phyloP scores from a whole-genome alignment of 2,797 vertebrate genomes.

The Halcyon smyrnensis region DNA sequence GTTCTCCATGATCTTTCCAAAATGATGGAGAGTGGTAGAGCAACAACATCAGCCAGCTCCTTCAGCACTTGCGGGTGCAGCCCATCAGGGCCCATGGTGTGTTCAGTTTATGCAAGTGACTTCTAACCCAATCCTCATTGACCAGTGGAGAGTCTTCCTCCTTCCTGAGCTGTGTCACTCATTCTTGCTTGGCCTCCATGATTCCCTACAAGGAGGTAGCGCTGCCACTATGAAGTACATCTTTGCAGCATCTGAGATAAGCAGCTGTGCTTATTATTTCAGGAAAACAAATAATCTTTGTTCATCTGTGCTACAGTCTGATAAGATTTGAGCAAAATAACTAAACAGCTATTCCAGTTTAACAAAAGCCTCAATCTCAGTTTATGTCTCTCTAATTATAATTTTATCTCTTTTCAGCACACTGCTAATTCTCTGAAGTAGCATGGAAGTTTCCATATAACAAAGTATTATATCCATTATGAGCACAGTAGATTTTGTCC shows the following conservation, averaged over 20 bases:
- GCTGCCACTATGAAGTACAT: rapidly evolving
- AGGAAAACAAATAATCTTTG: background rate
- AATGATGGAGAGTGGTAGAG: too few relatives aligned
- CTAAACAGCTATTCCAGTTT: background rate
- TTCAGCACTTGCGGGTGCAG: too few relatives aligned
- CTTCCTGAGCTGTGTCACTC: background rate
- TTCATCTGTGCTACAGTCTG: background rate
- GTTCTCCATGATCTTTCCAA: too few relatives aligned
- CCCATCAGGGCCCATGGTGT: too few relatives aligned
- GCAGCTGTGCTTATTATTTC: background rate
- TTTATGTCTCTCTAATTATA: background rate
- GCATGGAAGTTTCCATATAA: background rate
- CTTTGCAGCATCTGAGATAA: background rate
- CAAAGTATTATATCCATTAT: background rate
- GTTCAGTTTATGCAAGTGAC: too few relatives aligned
- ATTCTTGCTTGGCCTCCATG: background rate
- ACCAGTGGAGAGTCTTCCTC: too few relatives aligned
- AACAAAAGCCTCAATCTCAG: background rate
- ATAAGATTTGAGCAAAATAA: background rate
- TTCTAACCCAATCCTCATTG: too few relatives aligned
- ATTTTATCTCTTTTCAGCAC: background rate
- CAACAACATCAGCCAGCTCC: too few relatives aligned
- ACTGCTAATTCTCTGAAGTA: background rate
- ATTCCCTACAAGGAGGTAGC: background rate
- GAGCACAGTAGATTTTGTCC: background rate